These are phyloP conservation scores for Caerostris darwini DNA, from an alignment of 1,140 invertebrate species.

Conservation along the genomic window DNA sequence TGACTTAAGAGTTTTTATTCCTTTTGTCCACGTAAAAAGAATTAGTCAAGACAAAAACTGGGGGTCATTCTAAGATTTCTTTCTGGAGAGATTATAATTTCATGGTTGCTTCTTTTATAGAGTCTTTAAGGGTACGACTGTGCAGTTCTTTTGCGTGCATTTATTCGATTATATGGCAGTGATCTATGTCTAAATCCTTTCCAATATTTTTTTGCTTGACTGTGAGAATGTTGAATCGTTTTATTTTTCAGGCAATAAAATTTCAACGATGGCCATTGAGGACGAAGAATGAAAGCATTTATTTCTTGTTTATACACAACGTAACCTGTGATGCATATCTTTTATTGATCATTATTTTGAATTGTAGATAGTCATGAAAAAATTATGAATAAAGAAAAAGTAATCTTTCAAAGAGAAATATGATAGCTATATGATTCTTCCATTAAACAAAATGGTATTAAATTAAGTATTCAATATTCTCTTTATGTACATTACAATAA, in stretches of 20 bases:
- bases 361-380: background rate
- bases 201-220: background rate
- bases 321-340: background rate
- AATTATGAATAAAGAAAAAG: background rate
- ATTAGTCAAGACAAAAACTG: no score
- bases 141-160: background rate
- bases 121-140: background rate
- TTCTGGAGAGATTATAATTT: no score
- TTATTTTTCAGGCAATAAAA: background rate
- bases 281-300: background rate
- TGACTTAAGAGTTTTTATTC: no score
- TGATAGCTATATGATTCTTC: no score
- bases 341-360: background rate
- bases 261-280: background rate
- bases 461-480: no score
- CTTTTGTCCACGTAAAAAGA: no score
- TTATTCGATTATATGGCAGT: conserved; percentile 16
- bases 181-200: background rate
- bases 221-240: background rate
- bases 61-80: no score
- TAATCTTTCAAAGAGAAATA: no score
- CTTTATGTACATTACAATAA: no score
- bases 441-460: no score
- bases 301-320: background rate
- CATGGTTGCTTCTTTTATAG: background rate